Percentiles rank a stretch among this genome's conserved stretches.
Conservation (phyloP, 2,888 invertebrate genomes). For the Synanthedon andrenaeformis region DNA sequence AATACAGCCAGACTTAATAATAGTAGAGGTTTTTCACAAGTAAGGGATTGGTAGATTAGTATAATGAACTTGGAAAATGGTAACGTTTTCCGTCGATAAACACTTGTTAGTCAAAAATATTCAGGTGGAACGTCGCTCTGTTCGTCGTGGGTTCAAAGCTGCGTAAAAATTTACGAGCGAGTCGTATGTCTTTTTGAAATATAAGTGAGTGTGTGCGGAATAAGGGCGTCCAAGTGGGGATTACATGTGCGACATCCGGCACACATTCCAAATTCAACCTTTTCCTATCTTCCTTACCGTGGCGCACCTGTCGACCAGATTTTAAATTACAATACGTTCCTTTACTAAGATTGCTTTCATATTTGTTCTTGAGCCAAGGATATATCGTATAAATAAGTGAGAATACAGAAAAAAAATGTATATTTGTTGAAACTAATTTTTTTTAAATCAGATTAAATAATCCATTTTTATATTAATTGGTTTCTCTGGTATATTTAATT, state of each 20-base stretch:
- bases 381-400: too few species aligned
- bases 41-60: too few species aligned
- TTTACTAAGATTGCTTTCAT: too few species aligned
- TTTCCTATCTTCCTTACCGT: constrained; percentile 7
- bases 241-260: constrained; percentile 17
- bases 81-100: neutral
- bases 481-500: too few species aligned
- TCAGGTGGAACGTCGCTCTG: constrained; percentile 14
- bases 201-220: constrained; percentile 16
- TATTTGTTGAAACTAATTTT: too few species aligned
- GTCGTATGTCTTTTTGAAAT: constrained; percentile 31
- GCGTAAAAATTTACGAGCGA: constrained; percentile 46
- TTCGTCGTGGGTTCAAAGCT: constrained; percentile 33
- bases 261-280: constrained; percentile 14
- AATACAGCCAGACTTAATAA: too few species aligned
- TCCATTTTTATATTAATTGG: too few species aligned
- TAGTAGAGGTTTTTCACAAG: too few species aligned
- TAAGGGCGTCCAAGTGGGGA: constrained; percentile 11
- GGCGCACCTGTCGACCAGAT: constrained; percentile 5
- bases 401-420: too few species aligned
- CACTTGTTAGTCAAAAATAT: constrained; percentile 20
- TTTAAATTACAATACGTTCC: constrained; percentile 14
- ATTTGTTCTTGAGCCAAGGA: too few species aligned
- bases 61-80: too few species aligned
- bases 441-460: too few species aligned